phyloP scores from a whole-genome alignment of 2,113 vertebrate species.

The Piaya cayana region DNA sequence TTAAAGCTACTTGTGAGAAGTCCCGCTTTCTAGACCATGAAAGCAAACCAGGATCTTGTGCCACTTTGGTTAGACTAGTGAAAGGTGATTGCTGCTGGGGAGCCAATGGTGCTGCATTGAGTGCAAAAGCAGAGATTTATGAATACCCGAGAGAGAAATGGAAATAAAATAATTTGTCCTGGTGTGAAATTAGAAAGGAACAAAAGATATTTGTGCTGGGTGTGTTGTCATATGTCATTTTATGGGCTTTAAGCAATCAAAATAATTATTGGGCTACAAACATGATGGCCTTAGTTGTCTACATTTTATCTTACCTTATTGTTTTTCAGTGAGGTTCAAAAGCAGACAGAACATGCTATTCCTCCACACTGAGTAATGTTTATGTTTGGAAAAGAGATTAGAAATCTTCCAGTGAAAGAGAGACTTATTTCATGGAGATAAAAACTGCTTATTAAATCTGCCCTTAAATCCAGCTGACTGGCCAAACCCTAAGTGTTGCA shows the following conservation, averaged over 20 bases:
- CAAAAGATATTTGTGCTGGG: neutral
- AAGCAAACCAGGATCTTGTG: neutral
- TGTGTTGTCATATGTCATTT: slow-evolving; percentile 27
- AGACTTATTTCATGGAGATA: slow-evolving; percentile 18
- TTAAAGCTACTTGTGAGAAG: neutral
- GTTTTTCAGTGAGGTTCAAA: slow-evolving; percentile 28
- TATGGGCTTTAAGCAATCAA: slow-evolving; percentile 5
- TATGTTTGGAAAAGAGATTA: slow-evolving; percentile 43
- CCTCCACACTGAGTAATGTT: neutral
- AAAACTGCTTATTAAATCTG: slow-evolving; percentile 24
- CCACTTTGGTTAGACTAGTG: accelerated
- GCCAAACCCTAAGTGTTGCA: slow-evolving; percentile 7
- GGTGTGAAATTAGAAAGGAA: neutral
- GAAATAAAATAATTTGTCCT: neutral
- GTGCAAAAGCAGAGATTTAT: neutral
- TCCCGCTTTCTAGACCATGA: neutral
- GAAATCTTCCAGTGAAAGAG: slow-evolving; percentile 7
- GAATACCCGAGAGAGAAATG: neutral
- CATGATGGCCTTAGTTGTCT: neutral
- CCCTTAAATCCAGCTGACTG: neutral
- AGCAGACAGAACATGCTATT: slow-evolving; percentile 30
- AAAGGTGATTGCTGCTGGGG: neutral
- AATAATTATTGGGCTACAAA: slow-evolving; percentile 43
- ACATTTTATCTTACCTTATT: slow-evolving; percentile 26
- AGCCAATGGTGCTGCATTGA: neutral